Evolutionary conservation across 2,888 invertebrate genomes (phyloP), one percentile per base, ranked within the genome.

Genomic region (Agrotis puta): DNA sequence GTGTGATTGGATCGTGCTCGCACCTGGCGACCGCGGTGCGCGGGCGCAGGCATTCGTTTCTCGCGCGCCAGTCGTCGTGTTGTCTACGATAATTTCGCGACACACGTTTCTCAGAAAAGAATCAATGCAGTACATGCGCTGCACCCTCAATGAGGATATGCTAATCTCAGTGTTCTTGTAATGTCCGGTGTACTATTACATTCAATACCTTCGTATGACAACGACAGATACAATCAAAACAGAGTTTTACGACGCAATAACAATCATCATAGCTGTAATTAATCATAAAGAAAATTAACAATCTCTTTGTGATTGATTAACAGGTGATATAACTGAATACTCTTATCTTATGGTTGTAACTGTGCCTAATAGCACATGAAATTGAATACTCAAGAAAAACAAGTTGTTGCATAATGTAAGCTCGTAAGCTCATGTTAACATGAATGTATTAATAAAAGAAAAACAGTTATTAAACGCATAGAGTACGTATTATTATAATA

Each of bases 141-240:
- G 89, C 88, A 88, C 88, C 88, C 85, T 84, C 87, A 92, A 92
- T 93, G 92, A 90, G 91, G 90, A 88, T 91, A 93, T 92, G 92
- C 87, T 88, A 93, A 91, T 91, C 89, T 87, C 89, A 92, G 89
- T 88, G 88, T 92, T 92, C 91, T 89, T 88, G 89, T 91, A 89
- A 89, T 88, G 88, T 85, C 88, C 83, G 87, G 91, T 92, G 87
- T 94, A 89, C 84, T 85, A 91, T 94, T 93, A 71, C 64, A 71
- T 64, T 43, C 16, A 51, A 51, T 50, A 93, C 92, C 64, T 72
- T 79, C 68, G 74, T 65, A 64, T 82, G 61, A 64, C 69, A 68
- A 53, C 47, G 20, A 11, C 43, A 66, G 24, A 48, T 33, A 58
- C 48, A 53, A 76, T 65, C 27, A 33, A 62, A 45, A 67, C 54